These are phyloP conservation scores for Zosterops hypoxanthus DNA, from an alignment of 2,113 vertebrate genomes.

Conservation along the genomic window DNA sequence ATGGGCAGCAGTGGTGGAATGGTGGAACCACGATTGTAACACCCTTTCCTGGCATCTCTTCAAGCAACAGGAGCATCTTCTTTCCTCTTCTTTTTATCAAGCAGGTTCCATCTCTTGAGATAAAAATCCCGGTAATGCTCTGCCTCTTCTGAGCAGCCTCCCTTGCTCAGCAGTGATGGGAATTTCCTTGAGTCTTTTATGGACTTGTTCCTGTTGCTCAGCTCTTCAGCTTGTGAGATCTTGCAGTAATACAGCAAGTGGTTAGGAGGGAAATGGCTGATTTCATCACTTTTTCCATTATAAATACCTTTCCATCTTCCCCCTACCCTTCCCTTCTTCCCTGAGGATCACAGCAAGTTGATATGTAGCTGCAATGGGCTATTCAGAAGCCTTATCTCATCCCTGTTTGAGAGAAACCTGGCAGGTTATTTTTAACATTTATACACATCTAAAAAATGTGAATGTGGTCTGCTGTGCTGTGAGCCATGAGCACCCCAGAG, in stretches of 20 bases:
- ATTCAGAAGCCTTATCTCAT: conserved; percentile 26
- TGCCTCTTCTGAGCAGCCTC: not conserved
- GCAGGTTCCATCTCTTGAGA: not conserved
- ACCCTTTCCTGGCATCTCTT: fast-evolving
- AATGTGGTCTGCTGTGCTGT: not conserved
- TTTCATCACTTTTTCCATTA: conserved; percentile 16
- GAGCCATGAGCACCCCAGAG: conserved; percentile 10
- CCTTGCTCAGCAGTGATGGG: not conserved
- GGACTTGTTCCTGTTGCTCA: not conserved
- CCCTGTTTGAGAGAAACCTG: not conserved
- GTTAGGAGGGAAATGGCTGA: not conserved
- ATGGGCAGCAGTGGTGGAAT: not conserved
- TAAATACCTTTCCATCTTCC: not conserved
- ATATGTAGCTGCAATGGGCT: not conserved
- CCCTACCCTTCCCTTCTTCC: not conserved
- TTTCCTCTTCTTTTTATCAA: not conserved
- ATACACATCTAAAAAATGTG: not conserved
- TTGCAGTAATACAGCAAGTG: fast-evolving
- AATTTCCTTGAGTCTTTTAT: not conserved
- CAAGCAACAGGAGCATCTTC: not conserved
- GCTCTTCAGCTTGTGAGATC: not conserved
- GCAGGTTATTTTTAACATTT: conserved; percentile 30
- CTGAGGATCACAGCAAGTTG: not conserved
- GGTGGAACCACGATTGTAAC: fast-evolving
- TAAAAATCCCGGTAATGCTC: not conserved